Evolutionary conservation across 2,113 vertebrate genomes (phyloP).

Genomic region (Crotalus tigris): DNA sequence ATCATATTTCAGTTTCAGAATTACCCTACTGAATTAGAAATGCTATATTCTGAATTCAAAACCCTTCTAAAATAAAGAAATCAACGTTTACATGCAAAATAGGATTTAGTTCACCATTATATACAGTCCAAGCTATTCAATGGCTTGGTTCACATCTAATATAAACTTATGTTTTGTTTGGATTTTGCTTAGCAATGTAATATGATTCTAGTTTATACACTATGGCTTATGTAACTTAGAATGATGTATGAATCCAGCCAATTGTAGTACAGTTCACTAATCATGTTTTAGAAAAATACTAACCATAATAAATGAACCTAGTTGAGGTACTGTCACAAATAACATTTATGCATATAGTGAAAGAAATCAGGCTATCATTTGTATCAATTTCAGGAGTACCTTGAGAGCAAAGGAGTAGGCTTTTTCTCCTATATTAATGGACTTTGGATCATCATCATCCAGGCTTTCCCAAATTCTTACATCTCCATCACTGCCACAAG

Average conservation of each 20-base stretch:
- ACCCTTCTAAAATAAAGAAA: neutral
- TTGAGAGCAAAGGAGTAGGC: conserved; percentile 87
- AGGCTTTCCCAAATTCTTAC: conserved; percentile 93
- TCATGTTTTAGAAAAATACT: neutral
- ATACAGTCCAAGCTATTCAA: neutral
- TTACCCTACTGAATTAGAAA: neutral
- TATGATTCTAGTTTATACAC: neutral
- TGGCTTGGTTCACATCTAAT: neutral
- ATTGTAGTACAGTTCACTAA: neutral
- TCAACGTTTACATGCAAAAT: neutral
- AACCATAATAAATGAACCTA: neutral
- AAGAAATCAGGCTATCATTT: neutral
- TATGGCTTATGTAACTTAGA: neutral
- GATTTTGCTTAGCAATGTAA: neutral
- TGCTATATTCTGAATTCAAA: neutral
- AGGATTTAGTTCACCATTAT: neutral
- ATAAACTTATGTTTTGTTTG: neutral
- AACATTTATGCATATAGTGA: neutral
- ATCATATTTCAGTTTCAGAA: neutral
- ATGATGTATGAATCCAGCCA: neutral
- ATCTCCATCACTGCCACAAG: conserved; percentile 93
- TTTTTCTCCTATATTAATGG: conserved; percentile 92
- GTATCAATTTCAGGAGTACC: conserved; percentile 62
- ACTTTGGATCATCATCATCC: conserved; percentile 94
- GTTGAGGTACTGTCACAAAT: neutral